Evolutionary conservation across 2,888 invertebrate species (phyloP), one percentile per base, ranked within the genome.

Genomic region (Hedya salicella): DNA sequence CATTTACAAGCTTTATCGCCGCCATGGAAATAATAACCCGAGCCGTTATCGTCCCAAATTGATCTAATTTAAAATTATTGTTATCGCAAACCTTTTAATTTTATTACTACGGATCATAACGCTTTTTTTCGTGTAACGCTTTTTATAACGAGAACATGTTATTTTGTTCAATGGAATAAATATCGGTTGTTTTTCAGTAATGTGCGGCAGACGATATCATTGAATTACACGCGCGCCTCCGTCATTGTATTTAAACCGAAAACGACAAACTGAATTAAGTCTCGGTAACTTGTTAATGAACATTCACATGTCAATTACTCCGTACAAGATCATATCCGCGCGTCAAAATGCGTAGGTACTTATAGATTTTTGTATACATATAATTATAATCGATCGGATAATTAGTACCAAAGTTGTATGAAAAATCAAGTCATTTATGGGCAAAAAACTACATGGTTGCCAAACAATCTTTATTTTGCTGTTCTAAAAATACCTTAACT

Each of bases 31-130:
- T 91, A 91, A 91, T 91, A 91, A 89, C 89, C 86, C 87, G 78
- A 81, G 88, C 89, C 88, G 88, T 89, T 90, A 90, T 90, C 89
- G 85, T 86, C 85, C 90, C 85, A 89, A 90, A 90, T 89, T 88
- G 90, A 89, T 90, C 89, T 89, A 89, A 89, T 91, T 90, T 87
- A 87, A 88, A 90, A 89, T 89, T 89, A 91, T 90, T 90, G 89
- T 88, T 91, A 89, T 89, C 80, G 87, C 81, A 77, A 85, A 83
- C 87, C 87, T 86, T 89, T 90, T 87, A 86, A 88, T 88, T 90
- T 89, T 89, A 89, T 89, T 88, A 82, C 75, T 69, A 73, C 72
- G 84, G 85, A 85, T 87, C 83, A 85, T 86, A 85, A 85, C 86
- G 83, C 82, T 85, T 84, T 85, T 36, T 83, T 81, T 80, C 77